Conservation (phyloP, 2,888 invertebrate species). For the Sinelater perroti region DNA sequence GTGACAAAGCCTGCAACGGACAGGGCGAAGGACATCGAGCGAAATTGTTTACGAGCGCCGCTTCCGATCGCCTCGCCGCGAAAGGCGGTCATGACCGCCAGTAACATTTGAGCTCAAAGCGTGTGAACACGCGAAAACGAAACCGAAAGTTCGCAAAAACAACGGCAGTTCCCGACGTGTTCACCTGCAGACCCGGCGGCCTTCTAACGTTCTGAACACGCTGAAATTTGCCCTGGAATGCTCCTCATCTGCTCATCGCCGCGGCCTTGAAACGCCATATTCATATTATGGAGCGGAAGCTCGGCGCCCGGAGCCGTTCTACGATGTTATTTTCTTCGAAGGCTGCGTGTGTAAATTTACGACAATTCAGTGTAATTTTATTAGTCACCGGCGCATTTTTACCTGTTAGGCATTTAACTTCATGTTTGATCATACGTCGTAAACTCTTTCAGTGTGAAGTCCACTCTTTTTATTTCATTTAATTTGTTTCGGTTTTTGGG, state of each 20-base stretch:
- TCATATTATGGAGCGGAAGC: constrained; percentile 26
- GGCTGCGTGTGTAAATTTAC: background rate
- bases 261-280: constrained; percentile 24
- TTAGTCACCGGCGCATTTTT: background rate
- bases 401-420: no score
- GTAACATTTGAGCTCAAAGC: no score
- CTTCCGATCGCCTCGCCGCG: no score
- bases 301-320: constrained; percentile 12
- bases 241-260: constrained; percentile 11
- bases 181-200: constrained; percentile 24
- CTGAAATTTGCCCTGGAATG: constrained; percentile 25
- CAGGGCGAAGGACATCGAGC: no score
- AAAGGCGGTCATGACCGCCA: no score
- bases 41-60: no score
- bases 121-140: no score
- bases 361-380: background rate
- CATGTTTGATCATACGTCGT: no score
- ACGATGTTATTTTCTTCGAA: constrained; percentile 15
- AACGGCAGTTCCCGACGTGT: constrained; percentile 27
- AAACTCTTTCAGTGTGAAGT: no score
- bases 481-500: no score
- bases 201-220: constrained; percentile 27
- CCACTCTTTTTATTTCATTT: no score
- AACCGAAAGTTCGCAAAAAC: constrained; percentile 16
- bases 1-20: no score